phyloP scores from a whole-genome alignment of 1,140 invertebrate genomes.

The Leptinotarsa defecta region DNA sequence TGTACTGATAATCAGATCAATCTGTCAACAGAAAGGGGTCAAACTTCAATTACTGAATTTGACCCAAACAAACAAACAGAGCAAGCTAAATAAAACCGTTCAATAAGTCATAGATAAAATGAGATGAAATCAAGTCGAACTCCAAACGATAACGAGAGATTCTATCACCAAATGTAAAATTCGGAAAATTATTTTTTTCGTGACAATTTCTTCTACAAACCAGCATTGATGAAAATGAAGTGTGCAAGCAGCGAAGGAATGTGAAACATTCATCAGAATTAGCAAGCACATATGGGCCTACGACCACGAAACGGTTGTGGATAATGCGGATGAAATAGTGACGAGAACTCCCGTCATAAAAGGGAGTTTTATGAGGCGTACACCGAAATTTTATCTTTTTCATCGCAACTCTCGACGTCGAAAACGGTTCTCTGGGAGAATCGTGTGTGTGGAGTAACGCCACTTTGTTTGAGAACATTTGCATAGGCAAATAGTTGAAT shows the following conservation, averaged over 20 bases:
- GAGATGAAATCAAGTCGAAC: too few relatives aligned
- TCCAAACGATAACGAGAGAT: too few relatives aligned
- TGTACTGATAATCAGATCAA: too few relatives aligned
- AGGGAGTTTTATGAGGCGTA: constrained; percentile 26
- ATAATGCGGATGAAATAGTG: constrained; percentile 29
- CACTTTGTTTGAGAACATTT: constrained; percentile 6
- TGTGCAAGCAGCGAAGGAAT: neutral
- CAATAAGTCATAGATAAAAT: too few relatives aligned
- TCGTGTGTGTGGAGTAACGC: neutral
- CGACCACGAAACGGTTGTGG: constrained; percentile 26
- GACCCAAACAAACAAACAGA: too few relatives aligned
- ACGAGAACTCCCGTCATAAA: constrained; percentile 25
- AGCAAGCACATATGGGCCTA: constrained; percentile 22
- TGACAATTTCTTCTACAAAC: neutral
- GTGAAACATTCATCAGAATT: constrained; percentile 24
- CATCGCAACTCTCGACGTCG: neutral
- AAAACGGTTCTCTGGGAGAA: neutral
- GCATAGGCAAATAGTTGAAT: constrained; percentile 8
- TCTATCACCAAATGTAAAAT: too few relatives aligned
- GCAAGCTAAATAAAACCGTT: too few relatives aligned
- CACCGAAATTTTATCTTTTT: constrained; percentile 17
- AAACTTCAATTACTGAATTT: too few relatives aligned
- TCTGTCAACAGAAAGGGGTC: too few relatives aligned
- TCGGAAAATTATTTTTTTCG: too few relatives aligned
- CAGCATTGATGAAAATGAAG: constrained; percentile 9